Evolutionary conservation across 1,140 invertebrate genomes (phyloP), one percentile per base, ranked within the genome.

Genomic region (Agrypnia vestita): DNA sequence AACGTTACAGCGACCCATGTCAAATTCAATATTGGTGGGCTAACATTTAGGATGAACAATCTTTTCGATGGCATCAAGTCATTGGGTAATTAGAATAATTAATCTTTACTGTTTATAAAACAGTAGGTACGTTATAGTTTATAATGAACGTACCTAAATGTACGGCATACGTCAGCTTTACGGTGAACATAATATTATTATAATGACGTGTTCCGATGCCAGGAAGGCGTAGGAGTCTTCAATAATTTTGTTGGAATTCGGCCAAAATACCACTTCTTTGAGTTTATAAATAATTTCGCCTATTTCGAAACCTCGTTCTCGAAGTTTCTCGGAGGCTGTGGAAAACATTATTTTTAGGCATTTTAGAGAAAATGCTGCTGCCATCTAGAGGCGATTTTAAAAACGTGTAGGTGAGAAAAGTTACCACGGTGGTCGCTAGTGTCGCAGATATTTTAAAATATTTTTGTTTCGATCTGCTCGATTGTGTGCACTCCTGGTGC

Each of bases 31-130:
- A 91, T 93, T 81, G 89, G 90, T 71, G 90, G 91, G 47, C 86
- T 91, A 73, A 90, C 90, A 84, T 86, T 93, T 25, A 88, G 92
- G 73, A 90, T 94, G 88, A 90, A 91, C 67, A 93, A 93, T 86
- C 86, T 93, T 55, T 94, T 93, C 84, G 92, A 93, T 80, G 92
- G 92, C 15, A 92, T 93, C 81, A 91, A 92, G 85, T 89, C 92
- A 53, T 84, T 93, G 83, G 92, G 90, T 92, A 85, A 88, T 87
- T 46, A 74, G 59, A 21, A 1, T 62, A 62, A 25, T 25, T 62
- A 61, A 19, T 1, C 25, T 61, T 61, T 61, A 19, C 3, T 21
- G 15, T 61, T 11, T 61, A 4, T 61, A 15, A 61, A 61, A 61
- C 25, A 35, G 1, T 6, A 35, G 6, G 25, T n/a, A n/a, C n/a